Base-by-base conservation (phyloP, 2,797 vertebrate species). In the Serranus cabrilla region DNA sequence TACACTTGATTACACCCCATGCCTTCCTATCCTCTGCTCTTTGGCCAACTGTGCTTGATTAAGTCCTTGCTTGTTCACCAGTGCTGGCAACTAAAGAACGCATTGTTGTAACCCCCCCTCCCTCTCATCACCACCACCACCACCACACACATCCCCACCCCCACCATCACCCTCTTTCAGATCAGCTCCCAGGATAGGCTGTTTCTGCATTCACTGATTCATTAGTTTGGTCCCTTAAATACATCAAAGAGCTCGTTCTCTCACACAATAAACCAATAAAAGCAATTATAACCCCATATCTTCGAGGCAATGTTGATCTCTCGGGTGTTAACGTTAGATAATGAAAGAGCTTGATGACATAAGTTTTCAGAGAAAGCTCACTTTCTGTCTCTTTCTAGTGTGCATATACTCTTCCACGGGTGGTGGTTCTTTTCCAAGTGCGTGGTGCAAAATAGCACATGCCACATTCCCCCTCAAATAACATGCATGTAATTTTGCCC, bases 201-300 rank as follows among this genome's bases (percentile, higher is more conserved):
- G 80, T 74, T 91, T 92, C 81, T 86, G 85, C 87, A 91, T 91
- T 91, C 92, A 89, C 90, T 89, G 86, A 94, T 91, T 92, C 93
- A 93, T 95, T 94, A 93, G 92, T 81, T 91, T 74, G 89, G 85
- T 91, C 91, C 91, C 90, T 93, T 94, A 95, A 93, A 95, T 94
- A 94, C 93, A 92, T 93, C 94, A 94, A 94, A 95, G 93, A 87
- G 85, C 81, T 92, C 70, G 88, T 86, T 84, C 90, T 58, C 87
- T 91, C 90, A 80, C 89, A 93, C 91, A 94, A 91, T 92, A 93
- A 94, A 92, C 90, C 87, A 92, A 93, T 92, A 93, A 94, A 93
- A 90, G 87, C 90, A 94, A 94, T 95, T 93, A 93, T 84, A 92
- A 85, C 73, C 77, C 84, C 72, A 83, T 88, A 88, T 90, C 76